Conservation (phyloP, 2,113 vertebrate genomes). For the Poeciliopsis retropinna region DNA sequence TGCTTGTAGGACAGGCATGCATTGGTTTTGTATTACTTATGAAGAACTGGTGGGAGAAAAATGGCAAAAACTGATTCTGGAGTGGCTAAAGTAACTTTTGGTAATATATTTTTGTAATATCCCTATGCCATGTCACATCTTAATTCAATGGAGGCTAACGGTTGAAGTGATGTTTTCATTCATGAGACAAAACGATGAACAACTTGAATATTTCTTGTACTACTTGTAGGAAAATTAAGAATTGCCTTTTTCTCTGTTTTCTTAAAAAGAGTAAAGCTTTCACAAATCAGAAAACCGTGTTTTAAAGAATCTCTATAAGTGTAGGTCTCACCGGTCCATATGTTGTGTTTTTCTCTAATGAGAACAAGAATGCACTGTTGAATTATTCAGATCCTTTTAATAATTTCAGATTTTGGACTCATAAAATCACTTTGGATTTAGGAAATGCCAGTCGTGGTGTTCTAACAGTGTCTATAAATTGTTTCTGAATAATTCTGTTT, state of each 20-base stretch:
- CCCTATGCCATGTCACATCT: too few relatives aligned
- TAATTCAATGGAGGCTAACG: too few relatives aligned
- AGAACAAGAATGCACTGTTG: too few relatives aligned
- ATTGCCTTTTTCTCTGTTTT: not conserved
- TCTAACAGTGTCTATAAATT: too few relatives aligned
- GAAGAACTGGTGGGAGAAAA: not conserved
- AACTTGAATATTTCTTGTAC: not conserved
- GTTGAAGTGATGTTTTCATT: not conserved
- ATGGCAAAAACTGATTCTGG: too few relatives aligned
- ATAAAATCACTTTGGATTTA: too few relatives aligned
- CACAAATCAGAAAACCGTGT: not conserved
- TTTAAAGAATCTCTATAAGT: not conserved
- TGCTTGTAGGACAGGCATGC: not conserved
- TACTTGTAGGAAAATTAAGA: not conserved
- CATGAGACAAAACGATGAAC: not conserved
- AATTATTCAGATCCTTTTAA: not conserved
- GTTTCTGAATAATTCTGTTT: too few relatives aligned
- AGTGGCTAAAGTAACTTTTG: not conserved
- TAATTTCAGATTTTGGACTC: too few relatives aligned
- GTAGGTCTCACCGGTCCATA: too few relatives aligned
- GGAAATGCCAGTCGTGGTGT: too few relatives aligned
- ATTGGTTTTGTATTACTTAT: not conserved
- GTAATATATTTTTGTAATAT: not conserved
- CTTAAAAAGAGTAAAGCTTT: not conserved
- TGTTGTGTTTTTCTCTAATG: too few relatives aligned